Base-by-base conservation (phyloP, 2,888 invertebrate species). In the Strigamia transsilvanica region DNA sequence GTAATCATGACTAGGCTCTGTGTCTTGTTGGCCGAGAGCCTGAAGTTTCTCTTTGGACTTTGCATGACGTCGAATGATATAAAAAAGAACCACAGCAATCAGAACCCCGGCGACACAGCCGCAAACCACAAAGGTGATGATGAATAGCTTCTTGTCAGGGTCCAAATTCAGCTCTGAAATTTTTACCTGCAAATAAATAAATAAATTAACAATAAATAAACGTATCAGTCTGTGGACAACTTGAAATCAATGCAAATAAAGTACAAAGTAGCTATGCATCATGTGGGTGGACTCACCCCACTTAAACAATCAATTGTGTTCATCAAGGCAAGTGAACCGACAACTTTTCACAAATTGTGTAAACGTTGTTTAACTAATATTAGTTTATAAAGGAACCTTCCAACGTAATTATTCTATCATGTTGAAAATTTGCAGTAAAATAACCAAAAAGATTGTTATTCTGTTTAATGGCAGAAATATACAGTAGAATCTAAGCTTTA, bases 1-100 rank as follows among this genome's bases (percentile, higher is more conserved):
- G 88, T 98, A 98, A 86, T 97, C 97, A 86, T 95, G 94, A 84
- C 94, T 96, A 27, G 96, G 94, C 88, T 95, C 94, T 10, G 94
- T 93, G 85, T 96, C 96, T 0, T 90, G 90, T 79, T 90, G 89
- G 3, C 88, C 86, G 6, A 97, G 88, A n/a, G 93, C 94, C 82
- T 93, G 92, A 85, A 97, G 89, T 87, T 97, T 97, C 85, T 94
- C 93, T 84, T 93, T 92, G 21, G 93, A 91, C 84, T 91, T 92
- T 82, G 93, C 92, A 85, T 96, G 94, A 1, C 93, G 91, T 84
- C 93, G 91, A 82, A 96, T 91, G 80, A 96, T 89, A 83, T 93
- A 90, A 82, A 94, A 87, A 4, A 92, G 90, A 0, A 91, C 90
- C 1, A 93, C 91, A 56, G 89, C 89, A 7, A 90, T 86, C 5